Evolutionary conservation across 2,888 invertebrate species (phyloP).

Genomic region (Polietes domitor): DNA sequence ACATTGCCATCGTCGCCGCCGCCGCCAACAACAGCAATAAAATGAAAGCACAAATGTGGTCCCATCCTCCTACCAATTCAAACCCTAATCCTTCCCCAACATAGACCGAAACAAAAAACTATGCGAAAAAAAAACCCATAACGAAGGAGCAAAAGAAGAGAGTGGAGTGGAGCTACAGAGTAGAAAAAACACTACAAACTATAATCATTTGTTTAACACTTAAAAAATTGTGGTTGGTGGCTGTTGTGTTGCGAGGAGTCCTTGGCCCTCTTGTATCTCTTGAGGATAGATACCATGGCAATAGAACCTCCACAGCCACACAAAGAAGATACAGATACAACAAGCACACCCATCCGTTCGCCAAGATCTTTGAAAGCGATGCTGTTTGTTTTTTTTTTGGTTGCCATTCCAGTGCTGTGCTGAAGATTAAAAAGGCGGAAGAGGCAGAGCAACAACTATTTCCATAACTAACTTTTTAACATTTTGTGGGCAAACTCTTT

Average conservation of each 20-base stretch:
- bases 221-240: conserved; percentile 41
- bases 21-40: conserved; percentile 9
- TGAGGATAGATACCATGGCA: background rate
- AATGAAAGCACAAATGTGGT: conserved; percentile 7
- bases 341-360: background rate
- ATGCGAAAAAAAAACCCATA: background rate
- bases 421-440: conserved; percentile 15
- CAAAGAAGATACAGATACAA: conserved; percentile 15
- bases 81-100: background rate
- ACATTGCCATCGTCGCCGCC: background rate
- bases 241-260: background rate
- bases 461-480: conserved; percentile 64
- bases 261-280: conserved; percentile 10
- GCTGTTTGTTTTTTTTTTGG: background rate
- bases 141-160: background rate
- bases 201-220: conserved; percentile 66
- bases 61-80: background rate
- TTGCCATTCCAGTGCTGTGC: background rate
- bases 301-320: background rate
- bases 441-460: conserved; percentile 55
- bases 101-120: background rate
- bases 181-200: conserved; percentile 37
- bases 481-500: conserved; percentile 63
- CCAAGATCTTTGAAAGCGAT: conserved; percentile 35
- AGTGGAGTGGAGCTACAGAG: background rate